Percentiles rank a stretch among this genome's conserved stretches.
Conservation (phyloP, 2,113 vertebrate species). For the Apus apus region DNA sequence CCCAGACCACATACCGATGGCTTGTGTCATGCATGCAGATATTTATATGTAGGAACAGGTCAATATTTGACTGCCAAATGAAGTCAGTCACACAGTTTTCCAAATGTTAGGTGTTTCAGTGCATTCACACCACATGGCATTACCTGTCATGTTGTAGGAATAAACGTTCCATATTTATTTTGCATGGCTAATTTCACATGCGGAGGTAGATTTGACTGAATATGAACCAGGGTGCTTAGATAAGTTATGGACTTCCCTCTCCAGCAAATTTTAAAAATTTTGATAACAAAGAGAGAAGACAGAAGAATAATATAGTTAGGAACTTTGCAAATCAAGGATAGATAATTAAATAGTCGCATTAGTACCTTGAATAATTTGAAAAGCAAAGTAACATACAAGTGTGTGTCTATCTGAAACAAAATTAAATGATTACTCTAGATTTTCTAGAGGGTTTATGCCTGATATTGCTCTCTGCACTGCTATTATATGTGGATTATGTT, state of each 20-base stretch:
- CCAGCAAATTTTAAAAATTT: background rate
- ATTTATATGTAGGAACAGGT: background rate
- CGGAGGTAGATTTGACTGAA: background rate
- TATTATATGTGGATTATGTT: background rate
- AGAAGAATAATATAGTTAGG: background rate
- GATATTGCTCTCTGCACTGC: background rate
- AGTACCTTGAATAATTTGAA: background rate
- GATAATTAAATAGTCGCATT: background rate
- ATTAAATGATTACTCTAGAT: background rate
- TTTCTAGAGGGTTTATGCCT: background rate
- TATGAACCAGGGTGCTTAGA: background rate
- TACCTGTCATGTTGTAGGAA: background rate
- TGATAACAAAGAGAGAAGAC: background rate
- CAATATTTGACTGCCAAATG: background rate
- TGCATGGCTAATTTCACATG: background rate
- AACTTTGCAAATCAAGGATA: background rate
- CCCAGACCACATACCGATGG: background rate
- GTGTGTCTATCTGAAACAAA: background rate
- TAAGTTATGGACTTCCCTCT: background rate
- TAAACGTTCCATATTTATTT: background rate
- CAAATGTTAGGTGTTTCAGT: background rate
- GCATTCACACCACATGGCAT: background rate
- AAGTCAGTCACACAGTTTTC: background rate
- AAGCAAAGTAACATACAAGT: background rate
- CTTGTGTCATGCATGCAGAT: background rate